Evolutionary conservation across 2,797 vertebrate species (phyloP), one percentile per base, ranked within the genome.

Genomic region (Balearica regulorum): DNA sequence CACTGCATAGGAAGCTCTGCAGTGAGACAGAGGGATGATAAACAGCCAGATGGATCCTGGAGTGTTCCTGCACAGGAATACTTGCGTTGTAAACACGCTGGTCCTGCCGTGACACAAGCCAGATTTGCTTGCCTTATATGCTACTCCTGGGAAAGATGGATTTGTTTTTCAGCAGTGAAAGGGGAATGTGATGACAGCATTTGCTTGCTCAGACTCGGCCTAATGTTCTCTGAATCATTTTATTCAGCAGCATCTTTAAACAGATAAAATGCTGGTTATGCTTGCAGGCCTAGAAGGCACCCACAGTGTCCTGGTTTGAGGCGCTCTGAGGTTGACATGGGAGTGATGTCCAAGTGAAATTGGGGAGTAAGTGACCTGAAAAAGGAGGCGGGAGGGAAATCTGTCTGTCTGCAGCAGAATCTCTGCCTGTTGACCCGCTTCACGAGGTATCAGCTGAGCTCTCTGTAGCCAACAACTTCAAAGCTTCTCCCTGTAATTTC

Each of bases 21-120:
- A 96, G 96, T 86, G 88, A 93, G 91, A 61, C 86, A 57, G 49
- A 13, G 92, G 76, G 93, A 83, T 86, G 95, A 85, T 72, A 92
- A 96, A 92, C 81, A 95, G 83, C 83, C 94, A 94, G 96, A 94
- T 94, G 96, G 93, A 87, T 91, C 88, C 91, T 8, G 1, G 54
- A 93, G 96, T 37, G 93, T 89, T 95, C 94, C 95, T 87, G 96
- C 90, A 43, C 93, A 58, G 96, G 80, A 96, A 94, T 91, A 95
- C 72, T 87, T 20, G 66, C 14, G 43, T 76, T 92, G 89, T 96
- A 96, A 97, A 95, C 94, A 94, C 7, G 12, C 94, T 16, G 90
- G 39, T 76, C 72, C 83, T 82, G 39, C 85, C 3, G 2, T 95
- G 93, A 92, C 95, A 93, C 93, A 1, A 88, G 92, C 89, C 94